phyloP scores from a whole-genome alignment of 1,140 invertebrate genomes.

The Apis cerana region DNA sequence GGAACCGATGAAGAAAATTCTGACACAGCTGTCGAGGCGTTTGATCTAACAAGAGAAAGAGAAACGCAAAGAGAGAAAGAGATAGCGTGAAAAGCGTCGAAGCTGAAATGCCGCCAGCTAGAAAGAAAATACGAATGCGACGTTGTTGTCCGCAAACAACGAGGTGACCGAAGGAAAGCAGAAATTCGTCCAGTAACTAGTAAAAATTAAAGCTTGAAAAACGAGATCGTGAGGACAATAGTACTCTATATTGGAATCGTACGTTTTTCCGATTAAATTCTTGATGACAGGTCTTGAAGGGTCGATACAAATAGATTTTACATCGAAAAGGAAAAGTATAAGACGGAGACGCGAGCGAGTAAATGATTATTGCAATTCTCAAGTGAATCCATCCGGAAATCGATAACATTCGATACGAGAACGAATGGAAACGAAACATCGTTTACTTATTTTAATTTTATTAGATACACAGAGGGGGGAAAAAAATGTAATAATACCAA shows the following conservation, averaged over 20 bases:
- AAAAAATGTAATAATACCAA: background rate
- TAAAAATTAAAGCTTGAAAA: background rate
- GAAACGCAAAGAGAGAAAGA: background rate
- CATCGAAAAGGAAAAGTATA: background rate
- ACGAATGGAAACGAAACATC: background rate
- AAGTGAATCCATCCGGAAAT: background rate
- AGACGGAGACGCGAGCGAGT: background rate
- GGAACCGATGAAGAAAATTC: background rate
- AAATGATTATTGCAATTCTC: background rate
- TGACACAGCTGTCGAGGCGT: background rate
- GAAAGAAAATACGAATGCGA: background rate
- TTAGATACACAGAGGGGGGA: background rate
- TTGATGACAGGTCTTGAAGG: slow-evolving; percentile 9
- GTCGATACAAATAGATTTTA: slow-evolving; percentile 17
- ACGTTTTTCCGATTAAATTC: slow-evolving; percentile 32
- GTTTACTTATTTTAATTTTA: background rate
- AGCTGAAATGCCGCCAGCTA: background rate
- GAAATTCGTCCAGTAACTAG: background rate
- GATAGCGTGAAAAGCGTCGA: background rate
- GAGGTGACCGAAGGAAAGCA: background rate
- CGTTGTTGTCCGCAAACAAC: background rate
- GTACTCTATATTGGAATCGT: slow-evolving; percentile 13
- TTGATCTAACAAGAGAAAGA: background rate
- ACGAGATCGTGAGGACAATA: slow-evolving; percentile 22
- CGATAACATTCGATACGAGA: background rate